These are phyloP conservation scores for Galerucella nymphaeae DNA, from an alignment of 2,888 invertebrate genomes.

Conservation along the genomic window DNA sequence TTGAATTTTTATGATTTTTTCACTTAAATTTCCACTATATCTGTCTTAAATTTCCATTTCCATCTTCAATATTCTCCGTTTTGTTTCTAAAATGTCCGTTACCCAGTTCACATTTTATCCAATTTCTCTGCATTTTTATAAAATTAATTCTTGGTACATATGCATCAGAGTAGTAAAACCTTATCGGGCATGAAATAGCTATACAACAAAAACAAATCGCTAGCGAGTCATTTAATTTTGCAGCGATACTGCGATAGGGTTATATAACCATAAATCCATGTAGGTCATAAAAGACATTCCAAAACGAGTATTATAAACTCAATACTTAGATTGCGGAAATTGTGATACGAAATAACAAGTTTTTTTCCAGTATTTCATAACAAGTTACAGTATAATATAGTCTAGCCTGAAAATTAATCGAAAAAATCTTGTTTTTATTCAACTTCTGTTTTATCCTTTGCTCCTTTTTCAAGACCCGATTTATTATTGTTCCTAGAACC, in stretches of 20 bases:
- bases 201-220: constrained; percentile 18
- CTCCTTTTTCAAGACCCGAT: constrained; percentile 10
- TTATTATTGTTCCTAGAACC: constrained; percentile 46
- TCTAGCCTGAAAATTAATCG: no score
- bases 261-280: constrained; percentile 19
- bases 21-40: no score
- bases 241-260: constrained; percentile 13
- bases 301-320: constrained; percentile 17
- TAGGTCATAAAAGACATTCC: constrained; percentile 8
- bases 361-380: neutral
- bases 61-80: no score
- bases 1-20: no score
- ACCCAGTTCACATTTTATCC: neutral
- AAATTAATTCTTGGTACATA: constrained; percentile 9
- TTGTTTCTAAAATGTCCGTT: no score
- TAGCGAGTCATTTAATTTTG: constrained; percentile 5
- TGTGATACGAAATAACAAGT: neutral
- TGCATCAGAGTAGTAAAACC: constrained; percentile 15
- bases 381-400: neutral
- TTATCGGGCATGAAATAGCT: constrained; percentile 22
- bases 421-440: neutral
- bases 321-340: constrained; percentile 16
- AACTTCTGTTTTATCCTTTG: neutral
- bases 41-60: no score
- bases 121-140: neutral